Evolutionary conservation across 2,113 vertebrate genomes (phyloP).

Genomic region (Leucosticte australis): DNA sequence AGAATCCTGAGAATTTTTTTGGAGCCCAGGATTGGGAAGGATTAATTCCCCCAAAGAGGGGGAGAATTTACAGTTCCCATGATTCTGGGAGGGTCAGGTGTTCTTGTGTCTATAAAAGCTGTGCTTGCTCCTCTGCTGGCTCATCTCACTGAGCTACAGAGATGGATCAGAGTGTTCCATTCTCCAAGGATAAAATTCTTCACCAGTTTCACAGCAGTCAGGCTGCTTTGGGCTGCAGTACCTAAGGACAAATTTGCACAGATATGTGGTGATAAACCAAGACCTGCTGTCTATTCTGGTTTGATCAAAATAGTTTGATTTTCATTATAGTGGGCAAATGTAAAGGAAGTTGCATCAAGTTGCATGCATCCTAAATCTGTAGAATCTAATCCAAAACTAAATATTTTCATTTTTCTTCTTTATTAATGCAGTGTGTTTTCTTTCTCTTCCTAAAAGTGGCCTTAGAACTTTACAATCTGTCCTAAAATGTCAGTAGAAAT

Average conservation of each 20-base stretch:
- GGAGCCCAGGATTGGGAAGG: background rate
- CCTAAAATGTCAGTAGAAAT: constrained; percentile 19
- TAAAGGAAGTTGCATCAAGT: background rate
- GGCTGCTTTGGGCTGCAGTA: background rate
- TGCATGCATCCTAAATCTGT: background rate
- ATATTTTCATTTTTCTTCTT: background rate
- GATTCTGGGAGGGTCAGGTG: background rate
- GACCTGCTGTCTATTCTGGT: background rate
- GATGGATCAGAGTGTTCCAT: background rate
- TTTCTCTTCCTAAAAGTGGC: background rate
- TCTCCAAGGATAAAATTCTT: background rate
- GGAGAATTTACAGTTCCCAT: background rate
- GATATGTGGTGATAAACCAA: background rate
- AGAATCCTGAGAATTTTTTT: background rate
- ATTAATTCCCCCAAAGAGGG: background rate
- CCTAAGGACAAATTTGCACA: background rate
- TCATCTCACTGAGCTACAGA: background rate
- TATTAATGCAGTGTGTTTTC: background rate
- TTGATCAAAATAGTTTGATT: background rate
- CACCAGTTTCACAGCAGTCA: background rate
- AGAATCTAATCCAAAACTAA: background rate
- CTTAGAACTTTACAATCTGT: background rate
- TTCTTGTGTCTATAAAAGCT: background rate
- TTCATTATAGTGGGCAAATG: background rate
- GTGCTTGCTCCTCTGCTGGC: background rate